These are phyloP conservation scores for Eclectus roratus DNA, from an alignment of 2,113 vertebrate genomes.

Conservation along the genomic window DNA sequence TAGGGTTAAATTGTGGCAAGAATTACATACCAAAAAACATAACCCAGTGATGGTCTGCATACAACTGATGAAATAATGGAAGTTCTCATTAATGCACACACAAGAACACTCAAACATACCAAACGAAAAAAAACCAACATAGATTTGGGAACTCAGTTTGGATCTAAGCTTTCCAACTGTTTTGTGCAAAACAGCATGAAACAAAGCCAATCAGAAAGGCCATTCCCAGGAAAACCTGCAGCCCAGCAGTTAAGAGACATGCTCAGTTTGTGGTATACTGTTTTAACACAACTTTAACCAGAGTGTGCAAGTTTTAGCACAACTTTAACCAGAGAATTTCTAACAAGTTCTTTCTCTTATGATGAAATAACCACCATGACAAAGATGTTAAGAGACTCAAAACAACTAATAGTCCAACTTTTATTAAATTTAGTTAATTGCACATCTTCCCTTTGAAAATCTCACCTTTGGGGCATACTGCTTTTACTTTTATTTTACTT, in stretches of 20 bases:
- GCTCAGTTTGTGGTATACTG: not conserved
- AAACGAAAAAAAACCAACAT: not conserved
- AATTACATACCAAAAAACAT: not conserved
- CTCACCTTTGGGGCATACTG: not conserved
- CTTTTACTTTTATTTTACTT: not conserved
- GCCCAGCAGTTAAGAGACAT: not conserved
- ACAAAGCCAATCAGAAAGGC: not conserved
- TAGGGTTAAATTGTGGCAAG: not conserved
- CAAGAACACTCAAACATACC: not conserved
- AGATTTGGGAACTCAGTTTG: not conserved
- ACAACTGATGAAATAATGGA: not conserved
- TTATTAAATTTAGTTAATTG: not conserved
- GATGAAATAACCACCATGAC: not conserved
- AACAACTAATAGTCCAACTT: not conserved
- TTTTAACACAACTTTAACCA: not conserved
- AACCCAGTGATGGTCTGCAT: accelerated
- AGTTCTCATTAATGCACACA: accelerated
- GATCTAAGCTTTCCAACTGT: not conserved
- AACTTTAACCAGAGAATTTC: not conserved
- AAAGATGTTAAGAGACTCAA: not conserved
- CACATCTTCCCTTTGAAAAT: conserved; percentile 7
- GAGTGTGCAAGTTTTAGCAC: not conserved
- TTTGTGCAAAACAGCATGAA: not conserved
- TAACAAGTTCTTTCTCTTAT: not conserved
- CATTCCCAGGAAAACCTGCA: not conserved